Percentiles rank a stretch among this genome's conserved stretches.
These are phyloP conservation scores for Synanthedon formicaeformis DNA, from an alignment of 2,888 invertebrate species.

Conservation along the genomic window DNA sequence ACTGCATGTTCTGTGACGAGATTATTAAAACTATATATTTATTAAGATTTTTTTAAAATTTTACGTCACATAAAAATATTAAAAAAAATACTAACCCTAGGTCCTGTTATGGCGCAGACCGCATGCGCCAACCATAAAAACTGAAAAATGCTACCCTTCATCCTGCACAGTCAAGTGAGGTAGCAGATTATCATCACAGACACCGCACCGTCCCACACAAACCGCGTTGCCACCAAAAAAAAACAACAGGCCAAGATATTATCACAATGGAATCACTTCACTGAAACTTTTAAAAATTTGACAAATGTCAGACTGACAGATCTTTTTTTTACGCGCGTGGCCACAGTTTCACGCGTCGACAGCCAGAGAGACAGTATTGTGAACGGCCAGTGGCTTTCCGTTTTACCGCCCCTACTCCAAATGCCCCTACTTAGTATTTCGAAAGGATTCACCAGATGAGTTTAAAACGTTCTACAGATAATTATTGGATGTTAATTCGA, in stretches of 20 bases:
- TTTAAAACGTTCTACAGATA: slow-evolving; percentile 24
- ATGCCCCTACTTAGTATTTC: slow-evolving; percentile 54
- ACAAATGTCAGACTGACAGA: slow-evolving; percentile 6
- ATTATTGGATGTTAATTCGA: slow-evolving; percentile 40
- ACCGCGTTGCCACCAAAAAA: slow-evolving; percentile 22
- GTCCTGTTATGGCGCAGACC: slow-evolving; percentile 62
- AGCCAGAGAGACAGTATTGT: slow-evolving; percentile 45
- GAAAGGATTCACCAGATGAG: slow-evolving; percentile 54
- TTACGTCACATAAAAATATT: neutral
- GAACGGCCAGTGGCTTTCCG: slow-evolving; percentile 39
- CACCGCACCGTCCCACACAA: slow-evolving; percentile 30
- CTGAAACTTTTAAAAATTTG: slow-evolving; percentile 5
- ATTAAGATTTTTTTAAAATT: no score
- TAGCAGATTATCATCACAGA: slow-evolving; percentile 64
- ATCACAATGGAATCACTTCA: slow-evolving; percentile 3
- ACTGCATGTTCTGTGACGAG: no score
- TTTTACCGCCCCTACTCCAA: slow-evolving; percentile 66
- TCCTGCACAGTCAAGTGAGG: slow-evolving; percentile 55
- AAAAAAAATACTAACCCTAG: slow-evolving; percentile 40
- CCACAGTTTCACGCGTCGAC: slow-evolving; percentile 42
- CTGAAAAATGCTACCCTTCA: slow-evolving; percentile 54
- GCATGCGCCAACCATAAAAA: slow-evolving; percentile 59
- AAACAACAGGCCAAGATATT: slow-evolving; percentile 8
- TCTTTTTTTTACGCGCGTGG: slow-evolving; percentile 23
- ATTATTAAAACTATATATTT: no score